Evolutionary conservation across 1,140 invertebrate genomes (phyloP), one percentile per base, ranked within the genome.

Genomic region (Campoletis sonorensis): DNA sequence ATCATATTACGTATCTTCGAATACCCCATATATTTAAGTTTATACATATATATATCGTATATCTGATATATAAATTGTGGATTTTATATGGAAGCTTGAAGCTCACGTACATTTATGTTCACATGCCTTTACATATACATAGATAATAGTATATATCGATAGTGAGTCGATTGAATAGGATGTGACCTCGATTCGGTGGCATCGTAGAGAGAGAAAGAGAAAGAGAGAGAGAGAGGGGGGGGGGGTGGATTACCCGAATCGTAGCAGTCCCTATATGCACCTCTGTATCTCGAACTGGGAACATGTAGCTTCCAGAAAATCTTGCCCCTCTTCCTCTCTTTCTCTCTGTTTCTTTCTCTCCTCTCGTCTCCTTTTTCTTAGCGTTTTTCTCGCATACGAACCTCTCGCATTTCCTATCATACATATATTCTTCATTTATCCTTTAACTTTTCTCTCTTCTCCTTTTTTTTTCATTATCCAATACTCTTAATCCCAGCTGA

Each of bases 401-500:
- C 11, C 51, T 23, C 5, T 15, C 30, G 30, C 23, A 26, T 26
- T 64, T 64, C 61, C 61, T 27, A 23, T 23, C 27, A 23, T 64
- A 64, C 26, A 64, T 64, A 27, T 26, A 64, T 26, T 11, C 23
- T 64, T 4, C 61, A 33, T 33, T 33, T 33, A 70, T 70, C 30
- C 30, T 37, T 70, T 13, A 70, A 70, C 11, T 26, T 64, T 4
- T 64, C 3, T 26, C n/a, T 26, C 11, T 64, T 4, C 4, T 15
- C n/a, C n/a, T 16, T 33, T 33, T 45, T 58, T 82, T 78, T 58
- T 84, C 77, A 82, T 86, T 83, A 86, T 85, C 81, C 85, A 86
- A 87, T 88, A 87, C 87, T 86, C 86, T 87, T 88, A 87, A 89
- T 88, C 85, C 85, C 68, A 79, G 40, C 72, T 84, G 82, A 87